Conservation (phyloP, 2,888 invertebrate species). For the Hartigia nigra region DNA sequence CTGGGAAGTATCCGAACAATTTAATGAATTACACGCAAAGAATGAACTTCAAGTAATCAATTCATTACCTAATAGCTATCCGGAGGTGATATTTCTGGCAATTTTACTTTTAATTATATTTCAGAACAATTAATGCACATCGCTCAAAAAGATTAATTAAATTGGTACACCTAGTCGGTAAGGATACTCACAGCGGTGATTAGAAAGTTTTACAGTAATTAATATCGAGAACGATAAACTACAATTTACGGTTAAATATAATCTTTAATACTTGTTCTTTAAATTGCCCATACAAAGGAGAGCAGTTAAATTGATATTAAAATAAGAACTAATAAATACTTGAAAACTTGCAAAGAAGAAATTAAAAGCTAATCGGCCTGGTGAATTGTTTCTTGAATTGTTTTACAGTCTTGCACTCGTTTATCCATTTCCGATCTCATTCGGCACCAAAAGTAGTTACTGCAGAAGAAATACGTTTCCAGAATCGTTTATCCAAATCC, state of each 20-base stretch:
- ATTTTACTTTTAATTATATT: neutral
- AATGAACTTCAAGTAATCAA: neutral
- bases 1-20: neutral
- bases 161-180: neutral
- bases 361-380: too few relatives aligned
- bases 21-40: neutral
- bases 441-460: too few relatives aligned
- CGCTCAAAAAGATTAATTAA: neutral
- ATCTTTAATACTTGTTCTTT: neutral
- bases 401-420: too few relatives aligned
- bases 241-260: neutral
- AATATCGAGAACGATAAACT: neutral
- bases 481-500: too few relatives aligned
- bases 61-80: neutral
- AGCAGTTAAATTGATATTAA: too few relatives aligned
- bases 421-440: too few relatives aligned
- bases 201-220: neutral
- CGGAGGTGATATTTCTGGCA: neutral
- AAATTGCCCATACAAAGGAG: neutral
- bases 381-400: too few relatives aligned
- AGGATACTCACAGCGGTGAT: neutral
- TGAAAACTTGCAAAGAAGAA: too few relatives aligned
- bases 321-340: too few relatives aligned
- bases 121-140: neutral
- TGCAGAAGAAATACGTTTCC: too few relatives aligned